Percentiles rank a stretch among this genome's conserved stretches.
phyloP scores from a whole-genome alignment of 2,797 vertebrate genomes.

The Bucorvus abyssinicus region DNA sequence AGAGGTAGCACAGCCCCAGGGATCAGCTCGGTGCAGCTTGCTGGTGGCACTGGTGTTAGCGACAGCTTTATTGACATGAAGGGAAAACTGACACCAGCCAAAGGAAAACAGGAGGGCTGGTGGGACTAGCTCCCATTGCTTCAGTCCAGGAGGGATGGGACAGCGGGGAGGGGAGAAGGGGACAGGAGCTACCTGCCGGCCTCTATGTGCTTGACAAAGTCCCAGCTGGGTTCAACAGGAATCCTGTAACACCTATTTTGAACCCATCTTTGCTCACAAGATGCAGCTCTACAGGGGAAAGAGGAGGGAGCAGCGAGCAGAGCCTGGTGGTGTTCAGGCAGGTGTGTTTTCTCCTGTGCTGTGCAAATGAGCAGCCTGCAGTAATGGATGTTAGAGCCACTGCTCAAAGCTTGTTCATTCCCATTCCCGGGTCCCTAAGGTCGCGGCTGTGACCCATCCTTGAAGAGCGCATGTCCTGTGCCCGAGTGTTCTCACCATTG shows the following conservation, averaged over 20 bases:
- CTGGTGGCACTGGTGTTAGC: background rate
- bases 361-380: background rate
- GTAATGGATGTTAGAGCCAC: background rate
- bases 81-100: background rate
- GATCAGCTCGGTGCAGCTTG: background rate
- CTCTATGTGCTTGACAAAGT: background rate
- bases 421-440: background rate
- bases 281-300: background rate
- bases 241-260: background rate
- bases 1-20: background rate
- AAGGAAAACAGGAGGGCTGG: background rate
- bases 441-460: accelerated
- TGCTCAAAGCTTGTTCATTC: background rate
- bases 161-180: background rate
- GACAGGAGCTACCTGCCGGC: background rate
- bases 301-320: background rate
- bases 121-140: background rate
- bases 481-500: background rate
- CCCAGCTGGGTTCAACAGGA: background rate
- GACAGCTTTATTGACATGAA: background rate
- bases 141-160: background rate
- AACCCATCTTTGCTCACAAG: background rate
- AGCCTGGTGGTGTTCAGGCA: background rate
- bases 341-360: background rate
- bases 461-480: background rate